A percentile compares a stretch with the other conserved stretches of the same genome.
Conservation (phyloP, 2,888 invertebrate species). For the Athetis lepigone region DNA sequence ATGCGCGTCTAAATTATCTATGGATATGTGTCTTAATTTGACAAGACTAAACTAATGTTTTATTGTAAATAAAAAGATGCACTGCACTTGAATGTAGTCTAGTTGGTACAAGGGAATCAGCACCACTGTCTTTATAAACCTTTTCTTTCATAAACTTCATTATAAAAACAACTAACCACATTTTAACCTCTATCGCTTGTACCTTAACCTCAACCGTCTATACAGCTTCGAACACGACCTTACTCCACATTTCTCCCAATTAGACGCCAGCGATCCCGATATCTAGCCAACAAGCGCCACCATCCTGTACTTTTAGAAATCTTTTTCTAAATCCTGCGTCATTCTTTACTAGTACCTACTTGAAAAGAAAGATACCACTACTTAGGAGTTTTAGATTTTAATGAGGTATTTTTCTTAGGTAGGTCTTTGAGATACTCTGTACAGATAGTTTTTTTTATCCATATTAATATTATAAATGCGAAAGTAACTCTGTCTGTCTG, state of each 20-base stretch:
- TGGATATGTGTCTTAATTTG: too few species aligned
- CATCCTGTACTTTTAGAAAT: slow-evolving; percentile 1
- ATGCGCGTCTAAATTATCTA: too few species aligned
- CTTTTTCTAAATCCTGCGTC: slow-evolving; percentile 18
- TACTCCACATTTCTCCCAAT: slow-evolving; percentile 46
- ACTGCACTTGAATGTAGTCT: too few species aligned
- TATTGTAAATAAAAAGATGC: too few species aligned
- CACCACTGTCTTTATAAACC: too few species aligned
- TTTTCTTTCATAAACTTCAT: too few species aligned
- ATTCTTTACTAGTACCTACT: background rate
- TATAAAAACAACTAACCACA: background rate
- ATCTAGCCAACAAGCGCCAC: slow-evolving; percentile 1
- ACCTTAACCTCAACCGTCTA: slow-evolving; percentile 18
- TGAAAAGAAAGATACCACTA: background rate
- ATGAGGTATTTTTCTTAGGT: background rate
- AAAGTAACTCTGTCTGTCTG: too few species aligned
- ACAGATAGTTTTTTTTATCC: too few species aligned
- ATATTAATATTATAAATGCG: too few species aligned
- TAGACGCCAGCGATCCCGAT: slow-evolving; percentile 28
- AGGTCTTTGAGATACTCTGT: background rate
- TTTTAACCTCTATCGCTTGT: background rate
- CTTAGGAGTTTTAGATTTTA: background rate
- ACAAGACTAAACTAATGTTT: too few species aligned
- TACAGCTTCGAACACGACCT: slow-evolving; percentile 18
- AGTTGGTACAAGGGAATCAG: too few species aligned